phyloP scores from a whole-genome alignment of 2,113 vertebrate genomes.

The Myrmecobius fasciatus region DNA sequence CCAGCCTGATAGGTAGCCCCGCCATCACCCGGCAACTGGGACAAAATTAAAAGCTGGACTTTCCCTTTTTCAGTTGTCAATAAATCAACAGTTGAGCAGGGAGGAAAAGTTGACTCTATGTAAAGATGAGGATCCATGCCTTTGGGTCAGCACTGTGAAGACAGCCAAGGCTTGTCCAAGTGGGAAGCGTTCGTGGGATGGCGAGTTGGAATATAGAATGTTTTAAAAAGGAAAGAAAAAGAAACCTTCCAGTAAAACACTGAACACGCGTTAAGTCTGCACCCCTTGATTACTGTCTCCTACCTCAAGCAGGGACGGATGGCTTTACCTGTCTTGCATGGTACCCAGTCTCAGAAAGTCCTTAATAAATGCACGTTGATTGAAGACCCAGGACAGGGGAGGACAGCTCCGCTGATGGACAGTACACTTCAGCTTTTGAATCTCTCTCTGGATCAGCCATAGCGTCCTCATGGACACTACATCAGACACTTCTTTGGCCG shows the following conservation, averaged over 20 bases:
- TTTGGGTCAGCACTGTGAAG: not conserved
- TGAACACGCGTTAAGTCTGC: not conserved
- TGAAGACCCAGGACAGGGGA: not conserved
- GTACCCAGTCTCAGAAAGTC: not conserved
- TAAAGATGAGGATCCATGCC: not conserved
- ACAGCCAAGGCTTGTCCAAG: not conserved
- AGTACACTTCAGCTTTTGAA: too few species aligned
- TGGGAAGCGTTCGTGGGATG: not conserved
- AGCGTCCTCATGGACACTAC: not conserved
- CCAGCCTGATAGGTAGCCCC: not conserved
- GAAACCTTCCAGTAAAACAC: not conserved
- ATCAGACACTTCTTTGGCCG: not conserved
- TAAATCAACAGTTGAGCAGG: not conserved
- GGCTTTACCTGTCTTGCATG: not conserved
- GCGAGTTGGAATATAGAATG: too few species aligned
- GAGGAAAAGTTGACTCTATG: not conserved
- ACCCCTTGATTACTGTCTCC: not conserved
- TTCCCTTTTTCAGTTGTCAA: slow-evolving; percentile 69
- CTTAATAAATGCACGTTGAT: not conserved
- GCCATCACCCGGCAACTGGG: slow-evolving; percentile 43
- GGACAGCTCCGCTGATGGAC: not conserved
- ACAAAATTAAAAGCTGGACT: not conserved
- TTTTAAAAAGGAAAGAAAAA: not conserved
- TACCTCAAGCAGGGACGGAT: not conserved
- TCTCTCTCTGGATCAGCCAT: not conserved